Conservation (phyloP, 2,888 invertebrate genomes). For the Eucera pruinosa region DNA sequence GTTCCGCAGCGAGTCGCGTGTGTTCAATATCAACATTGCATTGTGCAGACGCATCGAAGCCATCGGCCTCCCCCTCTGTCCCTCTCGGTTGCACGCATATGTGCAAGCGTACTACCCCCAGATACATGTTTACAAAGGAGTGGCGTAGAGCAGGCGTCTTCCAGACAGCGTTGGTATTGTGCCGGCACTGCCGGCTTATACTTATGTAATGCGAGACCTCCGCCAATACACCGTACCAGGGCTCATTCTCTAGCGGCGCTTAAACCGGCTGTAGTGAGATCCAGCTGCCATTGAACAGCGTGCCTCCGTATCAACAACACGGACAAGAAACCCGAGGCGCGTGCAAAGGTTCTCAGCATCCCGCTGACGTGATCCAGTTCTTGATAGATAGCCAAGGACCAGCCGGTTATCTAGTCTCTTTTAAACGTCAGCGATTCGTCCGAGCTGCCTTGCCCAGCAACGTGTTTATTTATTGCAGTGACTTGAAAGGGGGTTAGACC, state of each 20-base stretch:
- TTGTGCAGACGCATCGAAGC: slow-evolving; percentile 69
- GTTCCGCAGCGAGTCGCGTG: slow-evolving; percentile 66
- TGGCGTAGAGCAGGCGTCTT: slow-evolving; percentile 59
- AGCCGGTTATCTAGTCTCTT: slow-evolving; percentile 21
- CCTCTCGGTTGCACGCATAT: slow-evolving; percentile 12
- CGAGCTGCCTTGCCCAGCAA: neutral
- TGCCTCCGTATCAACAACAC: slow-evolving; percentile 13
- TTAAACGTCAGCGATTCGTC: slow-evolving; percentile 11
- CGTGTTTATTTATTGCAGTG: slow-evolving; percentile 23
- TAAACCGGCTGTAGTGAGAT: slow-evolving; percentile 40
- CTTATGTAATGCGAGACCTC: slow-evolving; percentile 75
- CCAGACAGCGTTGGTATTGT: slow-evolving; percentile 75
- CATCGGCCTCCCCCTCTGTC: neutral
- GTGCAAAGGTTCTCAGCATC: slow-evolving; percentile 58
- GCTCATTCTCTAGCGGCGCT: slow-evolving; percentile 59
- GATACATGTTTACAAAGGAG: slow-evolving; percentile 69
- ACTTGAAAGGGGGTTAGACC: too few species aligned
- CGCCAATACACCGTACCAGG: slow-evolving; percentile 47
- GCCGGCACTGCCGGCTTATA: slow-evolving; percentile 68
- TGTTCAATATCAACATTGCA: slow-evolving; percentile 72
- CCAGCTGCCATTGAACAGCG: slow-evolving; percentile 67
- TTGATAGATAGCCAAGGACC: slow-evolving; percentile 43
- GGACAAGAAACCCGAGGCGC: slow-evolving; percentile 48
- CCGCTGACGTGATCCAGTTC: slow-evolving; percentile 62
- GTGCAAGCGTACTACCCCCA: slow-evolving; percentile 45